Conservation (phyloP, 2,113 vertebrate genomes). For the Macroglossus sobrinus region DNA sequence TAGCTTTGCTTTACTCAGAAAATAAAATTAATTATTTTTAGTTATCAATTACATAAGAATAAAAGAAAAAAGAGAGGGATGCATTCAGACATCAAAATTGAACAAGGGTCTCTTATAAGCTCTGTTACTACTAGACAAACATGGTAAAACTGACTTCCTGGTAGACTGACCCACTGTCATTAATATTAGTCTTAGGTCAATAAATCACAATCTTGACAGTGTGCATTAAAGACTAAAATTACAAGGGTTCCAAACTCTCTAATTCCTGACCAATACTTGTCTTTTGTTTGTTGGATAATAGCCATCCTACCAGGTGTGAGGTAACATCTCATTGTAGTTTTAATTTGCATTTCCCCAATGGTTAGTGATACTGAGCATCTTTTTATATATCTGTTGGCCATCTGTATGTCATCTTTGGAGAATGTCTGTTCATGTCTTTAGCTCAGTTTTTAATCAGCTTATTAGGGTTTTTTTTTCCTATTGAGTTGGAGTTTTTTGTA, state of each 20-base stretch:
- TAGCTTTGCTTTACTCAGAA: slow-evolving; percentile 8
- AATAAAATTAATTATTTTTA: slow-evolving; percentile 1
- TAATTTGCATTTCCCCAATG: background rate
- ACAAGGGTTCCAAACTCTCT: background rate
- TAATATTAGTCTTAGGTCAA: background rate
- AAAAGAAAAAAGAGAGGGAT: background rate
- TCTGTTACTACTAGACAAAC: background rate
- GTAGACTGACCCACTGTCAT: background rate
- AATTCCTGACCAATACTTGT: background rate
- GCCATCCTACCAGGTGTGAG: background rate
- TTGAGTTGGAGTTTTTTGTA: background rate
- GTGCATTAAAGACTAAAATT: background rate
- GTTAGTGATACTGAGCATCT: background rate
- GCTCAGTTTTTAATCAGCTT: background rate
- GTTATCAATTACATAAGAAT: background rate
- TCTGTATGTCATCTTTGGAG: background rate
- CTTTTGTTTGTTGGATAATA: background rate
- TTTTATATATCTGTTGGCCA: background rate
- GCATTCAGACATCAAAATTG: background rate
- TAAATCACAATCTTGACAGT: background rate
- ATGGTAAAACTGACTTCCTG: background rate
- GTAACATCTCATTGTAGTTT: background rate
- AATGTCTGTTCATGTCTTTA: background rate
- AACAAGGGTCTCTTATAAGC: background rate
- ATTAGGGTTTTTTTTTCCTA: background rate